Evolutionary conservation across 2,113 vertebrate genomes (phyloP).

Genomic region (Andinoacara biseriatus): DNA sequence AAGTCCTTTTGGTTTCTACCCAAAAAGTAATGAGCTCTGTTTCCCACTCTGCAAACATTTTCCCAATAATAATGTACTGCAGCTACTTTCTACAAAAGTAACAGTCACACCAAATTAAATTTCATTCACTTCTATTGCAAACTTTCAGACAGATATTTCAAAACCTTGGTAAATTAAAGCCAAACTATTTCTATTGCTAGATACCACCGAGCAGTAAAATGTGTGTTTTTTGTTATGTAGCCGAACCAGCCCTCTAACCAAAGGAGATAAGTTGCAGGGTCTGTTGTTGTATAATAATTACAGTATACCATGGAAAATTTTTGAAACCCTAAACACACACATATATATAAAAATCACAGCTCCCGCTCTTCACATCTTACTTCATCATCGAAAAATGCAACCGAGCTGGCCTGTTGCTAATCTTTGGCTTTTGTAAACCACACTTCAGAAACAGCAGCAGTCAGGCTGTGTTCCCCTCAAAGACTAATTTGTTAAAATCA

Average conservation of each 20-base stretch:
- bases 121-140: neutral
- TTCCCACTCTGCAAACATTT: neutral
- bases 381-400: slow-evolving; percentile 32
- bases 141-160: neutral
- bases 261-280: slow-evolving; percentile 1
- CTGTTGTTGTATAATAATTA: slow-evolving; percentile 39
- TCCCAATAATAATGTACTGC: neutral
- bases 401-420: slow-evolving; percentile 17
- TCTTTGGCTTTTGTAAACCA: slow-evolving; percentile 19
- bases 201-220: neutral
- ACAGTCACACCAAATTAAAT: slow-evolving; percentile 8
- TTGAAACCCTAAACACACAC: neutral
- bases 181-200: slow-evolving; percentile 2
- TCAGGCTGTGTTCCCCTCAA: slow-evolving; percentile 3
- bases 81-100: neutral
- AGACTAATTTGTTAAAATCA: slow-evolving; percentile 41
- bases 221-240: neutral
- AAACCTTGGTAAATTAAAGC: neutral
- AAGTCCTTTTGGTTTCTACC: neutral
- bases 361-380: slow-evolving; percentile 9
- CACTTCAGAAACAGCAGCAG: slow-evolving; percentile 11
- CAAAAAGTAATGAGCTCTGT: slow-evolving; percentile 7
- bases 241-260: slow-evolving; percentile 5
- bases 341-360: neutral
- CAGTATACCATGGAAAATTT: neutral